Evolutionary conservation across 1,140 invertebrate species (phyloP).

Genomic region (Drosophila subobscura): DNA sequence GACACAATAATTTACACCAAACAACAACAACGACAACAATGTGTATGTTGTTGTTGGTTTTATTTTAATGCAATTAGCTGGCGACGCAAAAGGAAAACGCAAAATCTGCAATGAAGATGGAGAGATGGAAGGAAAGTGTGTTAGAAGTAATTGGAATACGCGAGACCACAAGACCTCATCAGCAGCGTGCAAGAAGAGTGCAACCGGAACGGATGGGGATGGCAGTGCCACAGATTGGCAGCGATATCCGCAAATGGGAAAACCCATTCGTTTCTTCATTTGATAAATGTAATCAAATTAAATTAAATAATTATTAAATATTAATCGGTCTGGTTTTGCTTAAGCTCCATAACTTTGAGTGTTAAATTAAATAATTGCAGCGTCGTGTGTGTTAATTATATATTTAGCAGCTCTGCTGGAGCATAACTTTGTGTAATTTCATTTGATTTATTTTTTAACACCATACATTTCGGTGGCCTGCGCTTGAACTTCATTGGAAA

Average conservation of each 20-base stretch:
- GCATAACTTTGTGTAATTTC: too few relatives aligned
- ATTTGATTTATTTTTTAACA: too few relatives aligned
- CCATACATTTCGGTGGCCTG: too few relatives aligned
- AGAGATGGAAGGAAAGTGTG: slow-evolving; percentile 29
- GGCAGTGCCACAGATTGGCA: background rate
- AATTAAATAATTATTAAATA: too few relatives aligned
- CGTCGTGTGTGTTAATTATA: too few relatives aligned
- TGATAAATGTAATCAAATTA: slow-evolving; percentile 4
- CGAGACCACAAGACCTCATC: background rate
- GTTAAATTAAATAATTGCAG: too few relatives aligned
- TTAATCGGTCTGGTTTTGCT: too few relatives aligned
- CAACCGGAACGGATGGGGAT: background rate
- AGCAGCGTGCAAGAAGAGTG: background rate
- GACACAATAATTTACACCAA: slow-evolving; percentile 64
- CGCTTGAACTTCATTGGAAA: too few relatives aligned
- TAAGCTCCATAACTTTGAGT: too few relatives aligned
- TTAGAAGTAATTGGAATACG: slow-evolving; percentile 37
- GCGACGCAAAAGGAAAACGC: slow-evolving; percentile 61
- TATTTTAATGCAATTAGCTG: slow-evolving; percentile 74
- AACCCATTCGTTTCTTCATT: slow-evolving; percentile 1
- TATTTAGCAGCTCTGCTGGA: too few relatives aligned
- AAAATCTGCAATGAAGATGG: slow-evolving; percentile 65
- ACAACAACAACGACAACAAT: background rate
- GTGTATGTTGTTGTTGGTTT: slow-evolving; percentile 31
- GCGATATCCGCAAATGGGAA: too few relatives aligned